Percentiles rank a stretch among this genome's conserved stretches.
Evolutionary conservation across 2,888 invertebrate species (phyloP).

Genomic region (Sisyra terminalis): DNA sequence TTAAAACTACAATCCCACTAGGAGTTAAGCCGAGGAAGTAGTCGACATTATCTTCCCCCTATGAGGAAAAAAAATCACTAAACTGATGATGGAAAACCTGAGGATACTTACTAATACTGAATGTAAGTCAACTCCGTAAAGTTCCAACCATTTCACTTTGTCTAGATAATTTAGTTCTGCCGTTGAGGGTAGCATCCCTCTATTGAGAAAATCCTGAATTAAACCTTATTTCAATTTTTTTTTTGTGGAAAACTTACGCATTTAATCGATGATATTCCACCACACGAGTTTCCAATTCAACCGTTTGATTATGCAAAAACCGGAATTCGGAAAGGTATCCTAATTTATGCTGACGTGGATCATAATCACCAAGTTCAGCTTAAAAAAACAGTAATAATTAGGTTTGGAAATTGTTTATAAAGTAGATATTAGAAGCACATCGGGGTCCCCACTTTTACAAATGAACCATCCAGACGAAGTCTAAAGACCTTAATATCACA

Average conservation of each 20-base stretch:
- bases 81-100: neutral
- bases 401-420: no score
- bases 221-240: neutral
- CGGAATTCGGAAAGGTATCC: slow-evolving; percentile 94
- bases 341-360: slow-evolving; percentile 67
- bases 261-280: slow-evolving; percentile 78
- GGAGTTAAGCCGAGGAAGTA: slow-evolving; percentile 93
- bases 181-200: slow-evolving; percentile 77
- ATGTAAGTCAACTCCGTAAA: slow-evolving; percentile 96
- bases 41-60: slow-evolving; percentile 94
- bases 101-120: slow-evolving; percentile 68
- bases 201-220: slow-evolving; percentile 28
- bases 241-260: slow-evolving; percentile 39
- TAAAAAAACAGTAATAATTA: slow-evolving; percentile 19
- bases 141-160: slow-evolving; percentile 96
- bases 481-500: no score
- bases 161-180: slow-evolving; percentile 92
- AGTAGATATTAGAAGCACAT: no score
- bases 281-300: slow-evolving; percentile 75
- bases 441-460: no score
- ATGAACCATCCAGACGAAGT: no score
- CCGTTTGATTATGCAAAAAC: slow-evolving; percentile 80
- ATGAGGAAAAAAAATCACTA: slow-evolving; percentile 13
- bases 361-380: slow-evolving; percentile 94
- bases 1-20: slow-evolving; percentile 83